Percentiles rank a stretch among this genome's conserved stretches.
These are phyloP conservation scores for Gryon sp. DNA, from an alignment of 1,140 invertebrate genomes.

Conservation along the genomic window DNA sequence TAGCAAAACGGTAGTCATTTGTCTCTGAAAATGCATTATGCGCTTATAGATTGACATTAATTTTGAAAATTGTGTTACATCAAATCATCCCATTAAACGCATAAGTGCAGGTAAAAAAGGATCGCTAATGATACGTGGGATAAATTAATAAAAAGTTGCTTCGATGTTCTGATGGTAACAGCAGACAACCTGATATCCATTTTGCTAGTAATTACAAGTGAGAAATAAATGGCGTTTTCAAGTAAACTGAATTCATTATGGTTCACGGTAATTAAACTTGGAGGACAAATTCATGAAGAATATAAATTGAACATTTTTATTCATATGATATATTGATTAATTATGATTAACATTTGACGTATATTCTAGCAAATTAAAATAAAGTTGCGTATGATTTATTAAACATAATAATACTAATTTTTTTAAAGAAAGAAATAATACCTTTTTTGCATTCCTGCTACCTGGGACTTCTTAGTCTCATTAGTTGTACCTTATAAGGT, in stretches of 20 bases:
- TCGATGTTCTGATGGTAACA: slow-evolving; percentile 4
- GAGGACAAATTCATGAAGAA: not conserved
- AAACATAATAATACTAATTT: too few species aligned
- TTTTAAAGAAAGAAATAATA: too few species aligned
- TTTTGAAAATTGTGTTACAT: slow-evolving; percentile 32
- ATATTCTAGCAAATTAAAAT: too few species aligned
- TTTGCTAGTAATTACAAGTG: slow-evolving; percentile 7
- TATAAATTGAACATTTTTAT: too few species aligned
- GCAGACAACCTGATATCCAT: slow-evolving; percentile 1
- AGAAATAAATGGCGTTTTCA: slow-evolving; percentile 3
- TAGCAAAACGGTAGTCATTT: too few species aligned
- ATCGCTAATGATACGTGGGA: slow-evolving; percentile 9
- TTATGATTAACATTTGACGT: too few species aligned
- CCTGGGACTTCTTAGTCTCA: too few species aligned
- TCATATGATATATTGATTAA: too few species aligned
- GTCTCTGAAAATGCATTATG: too few species aligned
- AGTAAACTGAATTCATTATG: not conserved
- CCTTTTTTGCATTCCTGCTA: too few species aligned
- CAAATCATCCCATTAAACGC: slow-evolving; percentile 38
- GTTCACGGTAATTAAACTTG: not conserved
- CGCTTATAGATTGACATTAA: slow-evolving; percentile 1
- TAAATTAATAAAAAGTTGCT: slow-evolving; percentile 26
- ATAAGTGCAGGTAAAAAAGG: not conserved
- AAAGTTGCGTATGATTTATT: too few species aligned
- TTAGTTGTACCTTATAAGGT: too few species aligned